phyloP scores from a whole-genome alignment of 2,888 invertebrate genomes.

The Coremacera marginata region DNA sequence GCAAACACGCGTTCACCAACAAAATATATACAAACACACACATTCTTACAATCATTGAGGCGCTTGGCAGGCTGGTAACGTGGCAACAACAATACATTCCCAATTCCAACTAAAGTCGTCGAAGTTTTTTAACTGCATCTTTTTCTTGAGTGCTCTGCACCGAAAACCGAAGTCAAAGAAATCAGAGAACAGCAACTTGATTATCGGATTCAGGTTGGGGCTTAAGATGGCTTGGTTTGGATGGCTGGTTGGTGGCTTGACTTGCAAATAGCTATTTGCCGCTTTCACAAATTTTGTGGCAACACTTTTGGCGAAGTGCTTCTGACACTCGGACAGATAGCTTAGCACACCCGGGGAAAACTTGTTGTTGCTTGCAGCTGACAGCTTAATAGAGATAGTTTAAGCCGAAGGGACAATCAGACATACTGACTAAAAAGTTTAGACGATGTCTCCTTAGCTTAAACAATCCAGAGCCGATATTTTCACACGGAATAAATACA shows the following conservation, averaged over 20 bases:
- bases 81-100: constrained; percentile 24
- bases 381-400: constrained; percentile 19
- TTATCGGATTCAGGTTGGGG: background rate
- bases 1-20: constrained; percentile 46
- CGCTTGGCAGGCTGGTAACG: background rate
- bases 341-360: constrained; percentile 8
- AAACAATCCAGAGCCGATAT: background rate
- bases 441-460: background rate
- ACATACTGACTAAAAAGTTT: background rate
- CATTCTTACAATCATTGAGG: background rate
- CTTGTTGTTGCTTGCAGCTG: constrained; percentile 1
- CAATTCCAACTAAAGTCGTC: constrained; percentile 46
- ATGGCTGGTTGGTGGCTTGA: background rate
- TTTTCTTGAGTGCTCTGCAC: constrained; percentile 35
- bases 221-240: background rate
- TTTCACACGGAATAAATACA: too few species aligned
- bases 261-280: background rate
- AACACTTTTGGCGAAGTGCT: constrained; percentile 32
- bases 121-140: constrained; percentile 44
- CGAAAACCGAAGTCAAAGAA: background rate
- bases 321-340: constrained; percentile 42
- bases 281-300: background rate
- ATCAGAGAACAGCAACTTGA: background rate
- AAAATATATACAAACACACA: constrained; percentile 26
- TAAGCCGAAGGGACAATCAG: background rate